Evolutionary conservation across 1,140 invertebrate genomes (phyloP), one percentile per base, ranked within the genome.

Genomic region (Hylyphantes graminicola): DNA sequence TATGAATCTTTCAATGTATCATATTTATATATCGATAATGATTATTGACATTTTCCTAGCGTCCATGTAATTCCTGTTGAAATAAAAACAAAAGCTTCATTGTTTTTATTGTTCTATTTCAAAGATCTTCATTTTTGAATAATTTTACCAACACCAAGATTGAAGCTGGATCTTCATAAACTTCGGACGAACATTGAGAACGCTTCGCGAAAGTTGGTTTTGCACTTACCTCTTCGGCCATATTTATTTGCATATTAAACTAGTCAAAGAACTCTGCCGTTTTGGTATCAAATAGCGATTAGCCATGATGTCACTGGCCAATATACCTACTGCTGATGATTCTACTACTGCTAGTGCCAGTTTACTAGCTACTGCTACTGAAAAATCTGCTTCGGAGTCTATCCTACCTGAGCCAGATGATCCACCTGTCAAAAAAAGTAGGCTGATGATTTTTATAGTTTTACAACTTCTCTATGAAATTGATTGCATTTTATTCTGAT

Each of bases 21-120:
- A 80, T 78, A 67, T 76, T 55, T 80, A 17, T 19, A 80, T 80
- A 80, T 80, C 77, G 77, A 80, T 80, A 80, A 80, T 80, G 77
- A 80, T 80, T 80, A 80, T 80, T 80, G 77, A 80, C 77, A 80
- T 70, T 70, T 80, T 78, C 76, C 13, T n/a, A 80, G 77, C 77
- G 77, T 80, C 77, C 17, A 35, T 59, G 57, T 64, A 17, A 35
- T 35, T 7, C 8, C 19, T 64, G 35, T 7, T 12, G 67, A 80
- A 48, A 55, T 63, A 12, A 63, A 67, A 55, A 65, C 61, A 50
- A 64, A 8, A 48, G 7, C 17, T 50, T 48, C 5, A 15, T 53
- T 2, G 10, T 50, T 15, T 19, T 63, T 7, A 76, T 9, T 51
- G 8, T 11, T 48, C n/a, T 17, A 51, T 12, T 64, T 15, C 51